These are phyloP conservation scores for Turdus rufiventris DNA, from an alignment of 2,113 vertebrate genomes.

Conservation along the genomic window DNA sequence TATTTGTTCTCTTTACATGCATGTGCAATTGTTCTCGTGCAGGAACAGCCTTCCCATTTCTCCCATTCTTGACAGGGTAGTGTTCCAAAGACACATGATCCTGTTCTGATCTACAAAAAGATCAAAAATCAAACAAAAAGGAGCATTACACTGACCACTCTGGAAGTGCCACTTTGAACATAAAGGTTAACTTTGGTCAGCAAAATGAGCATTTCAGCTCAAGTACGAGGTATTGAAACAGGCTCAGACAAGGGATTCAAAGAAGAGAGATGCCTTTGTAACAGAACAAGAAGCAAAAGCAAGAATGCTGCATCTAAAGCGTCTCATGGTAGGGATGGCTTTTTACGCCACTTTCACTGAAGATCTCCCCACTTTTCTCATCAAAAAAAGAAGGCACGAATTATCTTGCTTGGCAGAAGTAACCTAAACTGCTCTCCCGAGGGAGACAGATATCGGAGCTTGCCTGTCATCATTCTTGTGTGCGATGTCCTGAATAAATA, in stretches of 20 bases:
- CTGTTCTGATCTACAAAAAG: not conserved
- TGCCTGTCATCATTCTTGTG: not conserved
- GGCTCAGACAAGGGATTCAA: not conserved
- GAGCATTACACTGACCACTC: not conserved
- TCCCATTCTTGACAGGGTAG: not conserved
- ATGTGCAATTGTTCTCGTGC: not conserved
- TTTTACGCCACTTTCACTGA: not conserved
- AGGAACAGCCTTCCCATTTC: not conserved
- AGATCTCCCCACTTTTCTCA: not conserved
- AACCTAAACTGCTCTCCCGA: not conserved
- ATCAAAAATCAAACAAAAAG: not conserved
- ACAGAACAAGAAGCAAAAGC: not conserved
- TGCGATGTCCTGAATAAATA: not conserved
- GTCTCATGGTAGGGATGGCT: not conserved
- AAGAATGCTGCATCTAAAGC: not conserved
- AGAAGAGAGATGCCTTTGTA: not conserved
- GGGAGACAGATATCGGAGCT: not conserved
- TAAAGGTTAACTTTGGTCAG: not conserved
- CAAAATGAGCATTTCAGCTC: not conserved
- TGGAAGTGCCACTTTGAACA: not conserved
- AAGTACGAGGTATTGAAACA: not conserved
- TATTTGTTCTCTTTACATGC: not conserved
- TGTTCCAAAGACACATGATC: not conserved
- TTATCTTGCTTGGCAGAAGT: not conserved
- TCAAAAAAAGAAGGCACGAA: not conserved